A percentile compares a stretch with the other conserved stretches of the same genome.
These are phyloP conservation scores for Pseudeuparius sepicola DNA, from an alignment of 2,888 invertebrate genomes.

Conservation along the genomic window DNA sequence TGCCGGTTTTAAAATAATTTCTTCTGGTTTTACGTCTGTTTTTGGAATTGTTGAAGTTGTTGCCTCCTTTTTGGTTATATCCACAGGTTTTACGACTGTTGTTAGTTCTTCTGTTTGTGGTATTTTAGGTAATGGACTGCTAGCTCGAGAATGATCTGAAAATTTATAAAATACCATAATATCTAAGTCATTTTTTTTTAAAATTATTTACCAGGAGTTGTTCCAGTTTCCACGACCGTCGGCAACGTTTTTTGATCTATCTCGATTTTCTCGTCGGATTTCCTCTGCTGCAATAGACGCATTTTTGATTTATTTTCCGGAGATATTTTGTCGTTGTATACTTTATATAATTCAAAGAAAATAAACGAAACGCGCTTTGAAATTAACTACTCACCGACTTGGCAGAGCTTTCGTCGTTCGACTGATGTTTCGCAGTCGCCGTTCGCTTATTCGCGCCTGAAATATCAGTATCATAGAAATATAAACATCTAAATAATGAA, in stretches of 20 bases:
- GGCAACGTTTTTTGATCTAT: background rate
- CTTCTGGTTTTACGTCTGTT: background rate
- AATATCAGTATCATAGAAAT: no score
- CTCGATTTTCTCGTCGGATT: background rate
- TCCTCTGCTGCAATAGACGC: no score
- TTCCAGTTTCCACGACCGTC: constrained; percentile 6
- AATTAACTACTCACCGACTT: no score
- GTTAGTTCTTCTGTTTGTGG: background rate
- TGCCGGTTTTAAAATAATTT: background rate
- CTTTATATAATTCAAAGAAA: no score
- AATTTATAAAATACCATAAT: no score
- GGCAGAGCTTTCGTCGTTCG: no score
- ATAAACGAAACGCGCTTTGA: no score
- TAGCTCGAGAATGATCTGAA: background rate
- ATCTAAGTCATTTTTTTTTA: constrained; percentile 1
- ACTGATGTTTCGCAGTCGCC: no score
- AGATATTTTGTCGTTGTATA: no score
- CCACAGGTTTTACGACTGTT: background rate
- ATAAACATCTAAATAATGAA: no score
- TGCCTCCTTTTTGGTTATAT: background rate
- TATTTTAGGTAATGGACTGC: background rate
- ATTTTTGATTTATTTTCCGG: no score
- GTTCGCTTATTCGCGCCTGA: no score
- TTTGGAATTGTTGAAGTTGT: background rate
- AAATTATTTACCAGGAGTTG: constrained; percentile 11